A percentile compares a stretch with the other conserved stretches of the same genome.
phyloP scores from a whole-genome alignment of 2,888 invertebrate species.

The Coleophora flavipennella region DNA sequence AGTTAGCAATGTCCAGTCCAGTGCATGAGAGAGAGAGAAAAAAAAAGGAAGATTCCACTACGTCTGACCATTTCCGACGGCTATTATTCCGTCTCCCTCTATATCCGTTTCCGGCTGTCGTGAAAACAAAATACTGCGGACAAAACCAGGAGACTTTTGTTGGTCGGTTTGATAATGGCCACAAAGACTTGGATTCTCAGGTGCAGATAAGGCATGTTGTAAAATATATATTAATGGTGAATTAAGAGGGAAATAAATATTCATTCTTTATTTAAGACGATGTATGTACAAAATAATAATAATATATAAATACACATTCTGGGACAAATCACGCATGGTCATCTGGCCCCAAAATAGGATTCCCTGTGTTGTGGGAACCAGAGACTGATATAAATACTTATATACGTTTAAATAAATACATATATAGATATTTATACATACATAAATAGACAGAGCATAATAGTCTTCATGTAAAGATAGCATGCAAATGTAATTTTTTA shows the following conservation, averaged over 20 bases:
- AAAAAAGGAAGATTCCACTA: constrained; percentile 64
- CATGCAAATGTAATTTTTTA: no score
- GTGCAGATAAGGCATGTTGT: background rate
- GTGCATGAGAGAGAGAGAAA: constrained; percentile 42
- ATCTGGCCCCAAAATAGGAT: no score
- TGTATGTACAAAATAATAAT: no score
- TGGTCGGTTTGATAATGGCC: constrained; percentile 24
- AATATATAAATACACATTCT: no score
- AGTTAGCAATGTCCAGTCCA: constrained; percentile 53
- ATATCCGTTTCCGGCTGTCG: constrained; percentile 70
- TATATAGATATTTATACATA: no score
- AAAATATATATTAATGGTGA: background rate
- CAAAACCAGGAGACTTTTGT: constrained; percentile 27
- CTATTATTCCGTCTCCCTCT: constrained; percentile 73
- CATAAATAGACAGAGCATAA: no score
- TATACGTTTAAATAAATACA: no score
- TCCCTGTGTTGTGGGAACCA: no score
- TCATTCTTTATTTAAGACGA: no score
- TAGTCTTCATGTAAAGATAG: no score
- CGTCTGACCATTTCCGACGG: constrained; percentile 73
- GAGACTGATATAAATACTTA: no score
- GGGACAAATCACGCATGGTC: no score
- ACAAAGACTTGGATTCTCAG: constrained; percentile 17
- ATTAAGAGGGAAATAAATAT: background rate
- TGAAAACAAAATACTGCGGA: constrained; percentile 65